Evolutionary conservation across 1,140 invertebrate genomes (phyloP).

Genomic region (Eufriesea mexicana): DNA sequence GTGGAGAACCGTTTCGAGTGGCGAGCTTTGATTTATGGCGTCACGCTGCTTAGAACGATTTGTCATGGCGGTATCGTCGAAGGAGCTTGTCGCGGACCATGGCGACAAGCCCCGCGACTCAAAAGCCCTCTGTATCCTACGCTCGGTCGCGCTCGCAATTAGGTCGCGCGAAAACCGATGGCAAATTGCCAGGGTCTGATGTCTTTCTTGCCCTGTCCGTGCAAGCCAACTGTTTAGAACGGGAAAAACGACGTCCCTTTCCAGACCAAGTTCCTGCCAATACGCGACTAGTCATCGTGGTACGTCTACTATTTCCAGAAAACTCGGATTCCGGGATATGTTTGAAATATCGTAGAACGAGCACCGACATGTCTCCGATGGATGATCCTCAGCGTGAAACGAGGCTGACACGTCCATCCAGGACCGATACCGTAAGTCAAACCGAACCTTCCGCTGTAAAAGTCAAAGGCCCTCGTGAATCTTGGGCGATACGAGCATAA

Average conservation of each 20-base stretch:
- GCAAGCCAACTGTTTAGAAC: neutral
- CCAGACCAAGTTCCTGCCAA: no score
- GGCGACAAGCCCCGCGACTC: neutral
- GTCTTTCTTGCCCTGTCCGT: neutral
- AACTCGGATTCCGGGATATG: no score
- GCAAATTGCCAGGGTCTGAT: conserved; percentile 23
- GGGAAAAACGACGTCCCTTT: neutral
- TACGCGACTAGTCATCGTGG: no score
- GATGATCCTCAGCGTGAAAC: no score
- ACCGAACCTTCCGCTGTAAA: no score
- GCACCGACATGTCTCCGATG: no score
- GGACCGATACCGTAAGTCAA: no score
- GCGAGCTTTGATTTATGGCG: conserved; percentile 45
- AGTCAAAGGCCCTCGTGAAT: no score
- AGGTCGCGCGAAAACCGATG: neutral
- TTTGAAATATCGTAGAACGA: no score
- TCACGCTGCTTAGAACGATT: conserved; percentile 53
- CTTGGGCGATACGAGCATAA: no score
- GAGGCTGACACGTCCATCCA: no score
- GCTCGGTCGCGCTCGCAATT: neutral
- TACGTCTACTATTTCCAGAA: no score
- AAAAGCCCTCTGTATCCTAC: neutral
- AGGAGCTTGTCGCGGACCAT: conserved; percentile 5
- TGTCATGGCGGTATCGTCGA: conserved; percentile 31
- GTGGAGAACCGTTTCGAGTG: conserved; percentile 12